phyloP scores from a whole-genome alignment of 1,140 invertebrate species.

The Argopecten irradians region DNA sequence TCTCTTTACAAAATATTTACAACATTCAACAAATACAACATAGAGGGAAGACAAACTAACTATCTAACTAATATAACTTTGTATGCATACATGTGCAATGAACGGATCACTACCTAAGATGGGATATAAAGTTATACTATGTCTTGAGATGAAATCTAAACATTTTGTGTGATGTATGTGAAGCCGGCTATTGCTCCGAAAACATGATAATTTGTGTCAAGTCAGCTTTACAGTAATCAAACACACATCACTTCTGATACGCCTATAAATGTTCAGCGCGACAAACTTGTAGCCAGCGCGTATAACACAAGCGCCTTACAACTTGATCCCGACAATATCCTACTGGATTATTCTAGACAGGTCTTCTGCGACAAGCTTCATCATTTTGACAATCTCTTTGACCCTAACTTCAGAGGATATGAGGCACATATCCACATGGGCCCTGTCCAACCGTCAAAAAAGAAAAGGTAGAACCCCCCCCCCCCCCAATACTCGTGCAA shows the following conservation, averaged over 20 bases:
- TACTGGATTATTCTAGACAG: neutral
- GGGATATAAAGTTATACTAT: no score
- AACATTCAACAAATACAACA: no score
- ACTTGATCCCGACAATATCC: neutral
- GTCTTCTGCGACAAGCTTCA: neutral
- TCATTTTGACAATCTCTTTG: conserved; percentile 11
- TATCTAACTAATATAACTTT: no score
- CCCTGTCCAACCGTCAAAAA: conserved; percentile 44
- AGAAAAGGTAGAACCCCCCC: conserved; percentile 39
- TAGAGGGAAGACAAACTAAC: no score
- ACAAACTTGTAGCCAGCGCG: neutral
- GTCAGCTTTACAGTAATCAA: neutral
- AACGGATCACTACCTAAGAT: no score
- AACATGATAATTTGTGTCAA: neutral
- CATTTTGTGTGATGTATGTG: no score
- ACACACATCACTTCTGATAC: neutral
- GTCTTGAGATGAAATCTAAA: no score
- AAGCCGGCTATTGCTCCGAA: no score
- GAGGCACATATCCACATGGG: conserved; percentile 47
- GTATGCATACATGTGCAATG: no score
- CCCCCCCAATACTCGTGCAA: conserved; percentile 47
- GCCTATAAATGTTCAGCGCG: neutral
- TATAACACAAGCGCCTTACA: neutral
- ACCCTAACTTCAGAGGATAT: conserved; percentile 46
- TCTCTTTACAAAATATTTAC: no score